These are phyloP conservation scores for Mythimna pallens DNA, from an alignment of 2,888 invertebrate species.

Conservation along the genomic window DNA sequence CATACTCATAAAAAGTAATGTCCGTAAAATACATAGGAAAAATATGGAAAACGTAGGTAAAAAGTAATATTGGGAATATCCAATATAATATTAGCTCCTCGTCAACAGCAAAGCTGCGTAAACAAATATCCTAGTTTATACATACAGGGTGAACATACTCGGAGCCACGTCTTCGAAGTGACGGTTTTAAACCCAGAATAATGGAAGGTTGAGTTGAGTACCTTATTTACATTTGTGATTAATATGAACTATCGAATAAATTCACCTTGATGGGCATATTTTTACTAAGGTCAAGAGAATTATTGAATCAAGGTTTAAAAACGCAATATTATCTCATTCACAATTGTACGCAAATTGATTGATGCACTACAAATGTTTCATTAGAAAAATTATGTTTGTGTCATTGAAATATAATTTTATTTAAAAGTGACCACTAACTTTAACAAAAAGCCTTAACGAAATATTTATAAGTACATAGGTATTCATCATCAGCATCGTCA, in stretches of 20 bases:
- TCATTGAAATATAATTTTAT: background rate
- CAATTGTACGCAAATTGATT: slow-evolving; percentile 5
- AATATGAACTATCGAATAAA: background rate
- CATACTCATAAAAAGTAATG: slow-evolving; percentile 32
- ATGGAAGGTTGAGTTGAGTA: background rate
- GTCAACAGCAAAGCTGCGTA: slow-evolving; percentile 5
- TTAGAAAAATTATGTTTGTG: background rate
- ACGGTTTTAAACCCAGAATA: background rate
- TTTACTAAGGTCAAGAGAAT: slow-evolving; percentile 2
- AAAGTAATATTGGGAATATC: slow-evolving; percentile 26
- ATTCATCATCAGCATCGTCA: too few relatives aligned
- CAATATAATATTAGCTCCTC: slow-evolving; percentile 28
- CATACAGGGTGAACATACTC: slow-evolving; percentile 8
- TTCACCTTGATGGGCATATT: slow-evolving; percentile 17
- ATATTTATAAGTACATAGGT: background rate
- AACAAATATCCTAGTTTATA: slow-evolving; percentile 34
- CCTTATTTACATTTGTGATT: slow-evolving; percentile 5
- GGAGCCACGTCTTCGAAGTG: background rate
- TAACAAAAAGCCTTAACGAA: background rate
- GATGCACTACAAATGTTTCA: background rate
- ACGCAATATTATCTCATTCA: slow-evolving; percentile 6
- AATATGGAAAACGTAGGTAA: slow-evolving; percentile 18
- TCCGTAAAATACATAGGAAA: slow-evolving; percentile 1
- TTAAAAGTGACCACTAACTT: background rate
- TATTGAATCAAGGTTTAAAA: slow-evolving; percentile 1